Percentiles rank a stretch among this genome's conserved stretches.
Evolutionary conservation across 2,888 invertebrate species (phyloP).

Genomic region (Drosophila fulvimacula): DNA sequence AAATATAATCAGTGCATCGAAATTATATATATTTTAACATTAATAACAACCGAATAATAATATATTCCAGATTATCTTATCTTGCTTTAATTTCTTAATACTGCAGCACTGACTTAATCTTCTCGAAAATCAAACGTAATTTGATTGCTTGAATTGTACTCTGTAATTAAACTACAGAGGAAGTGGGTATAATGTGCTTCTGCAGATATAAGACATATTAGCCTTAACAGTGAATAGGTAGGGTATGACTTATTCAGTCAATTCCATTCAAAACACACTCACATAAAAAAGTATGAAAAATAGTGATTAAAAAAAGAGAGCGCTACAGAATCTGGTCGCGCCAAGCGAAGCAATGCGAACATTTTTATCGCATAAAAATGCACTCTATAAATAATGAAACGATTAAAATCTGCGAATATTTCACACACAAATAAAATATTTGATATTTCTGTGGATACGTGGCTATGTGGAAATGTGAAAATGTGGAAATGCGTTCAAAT

Average conservation of each 20-base stretch:
- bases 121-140: too few species aligned
- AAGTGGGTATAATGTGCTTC: background rate
- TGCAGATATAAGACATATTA: too few species aligned
- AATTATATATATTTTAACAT: too few species aligned
- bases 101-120: too few species aligned
- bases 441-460: conserved; percentile 6
- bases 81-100: too few species aligned
- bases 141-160: too few species aligned
- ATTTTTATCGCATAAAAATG: conserved; percentile 41
- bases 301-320: conserved; percentile 9
- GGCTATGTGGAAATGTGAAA: conserved; percentile 1
- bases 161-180: too few species aligned
- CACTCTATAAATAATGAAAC: conserved; percentile 51
- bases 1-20: too few species aligned
- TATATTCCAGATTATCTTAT: too few species aligned
- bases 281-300: conserved; percentile 1
- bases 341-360: conserved; percentile 17
- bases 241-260: background rate
- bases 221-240: background rate
- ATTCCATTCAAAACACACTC: background rate
- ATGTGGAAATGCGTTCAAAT: conserved; percentile 35
- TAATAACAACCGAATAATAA: too few species aligned
- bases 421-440: conserved; percentile 8
- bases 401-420: conserved; percentile 42
- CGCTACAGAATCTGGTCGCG: conserved; percentile 11